Conservation (phyloP, 2,888 invertebrate genomes). For the Harmothoe impar region DNA sequence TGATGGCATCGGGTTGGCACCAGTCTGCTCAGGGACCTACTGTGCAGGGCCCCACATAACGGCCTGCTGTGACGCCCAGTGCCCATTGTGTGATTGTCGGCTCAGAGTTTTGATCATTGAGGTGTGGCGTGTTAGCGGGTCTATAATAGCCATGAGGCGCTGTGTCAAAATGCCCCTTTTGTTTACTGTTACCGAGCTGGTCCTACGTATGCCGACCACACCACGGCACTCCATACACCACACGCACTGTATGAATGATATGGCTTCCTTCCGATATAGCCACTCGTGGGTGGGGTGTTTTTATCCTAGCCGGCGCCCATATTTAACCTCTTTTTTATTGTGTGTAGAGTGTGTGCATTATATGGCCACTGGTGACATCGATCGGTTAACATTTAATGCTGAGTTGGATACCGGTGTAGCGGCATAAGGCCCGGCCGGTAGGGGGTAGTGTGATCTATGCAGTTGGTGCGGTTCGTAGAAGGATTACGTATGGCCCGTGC, state of each 20-base stretch:
- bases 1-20: no score
- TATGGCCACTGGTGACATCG: neutral
- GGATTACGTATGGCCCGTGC: constrained; percentile 23
- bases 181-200: neutral
- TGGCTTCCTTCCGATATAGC: constrained; percentile 6
- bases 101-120: neutral
- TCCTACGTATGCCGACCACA: neutral
- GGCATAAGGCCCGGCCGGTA: neutral
- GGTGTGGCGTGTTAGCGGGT: neutral
- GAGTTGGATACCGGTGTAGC: neutral
- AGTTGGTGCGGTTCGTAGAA: neutral
- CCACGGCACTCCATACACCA: no score
- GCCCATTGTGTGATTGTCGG: no score
- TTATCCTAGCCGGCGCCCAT: neutral
- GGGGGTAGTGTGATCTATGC: neutral
- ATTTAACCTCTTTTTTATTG: neutral
- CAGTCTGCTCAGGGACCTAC: no score
- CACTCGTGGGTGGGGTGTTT: neutral
- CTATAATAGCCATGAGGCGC: neutral
- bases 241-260: neutral
- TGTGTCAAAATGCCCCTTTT: neutral
- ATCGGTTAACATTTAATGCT: constrained; percentile 20
- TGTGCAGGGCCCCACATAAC: no score
- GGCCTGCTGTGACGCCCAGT: no score
- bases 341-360: neutral